Percentiles rank a stretch among this genome's conserved stretches.
phyloP scores from a whole-genome alignment of 2,888 invertebrate species.

The Pilophorus perplexus region DNA sequence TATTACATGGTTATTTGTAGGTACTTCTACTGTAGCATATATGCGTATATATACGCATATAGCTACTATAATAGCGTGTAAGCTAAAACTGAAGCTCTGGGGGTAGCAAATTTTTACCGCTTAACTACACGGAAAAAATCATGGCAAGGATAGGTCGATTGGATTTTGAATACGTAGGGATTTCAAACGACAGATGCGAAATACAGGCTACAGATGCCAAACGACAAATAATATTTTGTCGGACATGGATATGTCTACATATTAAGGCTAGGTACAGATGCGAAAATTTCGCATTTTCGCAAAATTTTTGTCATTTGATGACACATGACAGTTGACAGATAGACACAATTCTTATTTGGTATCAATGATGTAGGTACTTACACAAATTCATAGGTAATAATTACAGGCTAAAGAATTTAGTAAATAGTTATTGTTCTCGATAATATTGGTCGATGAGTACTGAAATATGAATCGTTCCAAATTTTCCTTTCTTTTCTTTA shows the following conservation, averaged over 20 bases:
- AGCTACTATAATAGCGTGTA: too few species aligned
- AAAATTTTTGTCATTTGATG: neutral
- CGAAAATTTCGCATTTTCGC: neutral
- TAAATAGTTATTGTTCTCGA: neutral
- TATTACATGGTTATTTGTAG: too few species aligned
- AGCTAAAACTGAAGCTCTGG: too few species aligned
- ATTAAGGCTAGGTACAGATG: neutral
- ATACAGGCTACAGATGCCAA: neutral
- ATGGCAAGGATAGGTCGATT: neutral
- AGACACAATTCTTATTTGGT: neutral
- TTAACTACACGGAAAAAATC: too few species aligned
- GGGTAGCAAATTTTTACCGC: neutral
- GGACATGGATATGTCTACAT: too few species aligned
- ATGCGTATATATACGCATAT: too few species aligned
- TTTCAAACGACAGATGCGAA: neutral
- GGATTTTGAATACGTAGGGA: neutral
- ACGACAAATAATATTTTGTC: neutral
- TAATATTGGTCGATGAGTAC: neutral
- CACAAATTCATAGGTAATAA: neutral
- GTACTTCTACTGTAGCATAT: too few species aligned
- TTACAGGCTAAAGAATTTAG: neutral
- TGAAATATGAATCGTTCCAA: neutral
- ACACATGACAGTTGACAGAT: neutral
- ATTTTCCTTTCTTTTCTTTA: too few species aligned
- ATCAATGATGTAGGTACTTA: neutral